Evolutionary conservation across 2,797 vertebrate species (phyloP), one percentile per base, ranked within the genome.

Genomic region (Ataeniobius toweri): DNA sequence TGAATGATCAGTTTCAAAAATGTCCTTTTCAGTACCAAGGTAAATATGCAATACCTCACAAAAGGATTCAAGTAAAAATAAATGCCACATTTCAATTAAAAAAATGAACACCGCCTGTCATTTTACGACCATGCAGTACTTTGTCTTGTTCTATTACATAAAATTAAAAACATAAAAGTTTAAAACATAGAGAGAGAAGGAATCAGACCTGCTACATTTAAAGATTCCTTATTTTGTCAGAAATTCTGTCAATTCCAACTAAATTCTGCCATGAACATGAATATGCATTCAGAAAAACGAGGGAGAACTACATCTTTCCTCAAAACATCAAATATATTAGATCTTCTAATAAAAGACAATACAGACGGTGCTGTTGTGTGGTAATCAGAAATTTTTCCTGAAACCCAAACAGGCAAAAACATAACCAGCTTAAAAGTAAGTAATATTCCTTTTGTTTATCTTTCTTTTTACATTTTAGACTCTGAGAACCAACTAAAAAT

Each of bases 401-500:
- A 72, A 55, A 36, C 22, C 2, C 3, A 5, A 14, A 36, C 31
- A n/a, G 26, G 28, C 22, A 58, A 44, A 71, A 31, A 71, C 70
- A 71, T 5, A 48, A 48, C n/a, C 68, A 28, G 1, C n/a, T 22
- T 20, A 6, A 24, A 53, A 65, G 12, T 73, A 6, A 0, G 1
- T 50, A 41, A 28, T 9, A 48, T 72, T 69, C 2, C 44, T 51
- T 28, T 22, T 59, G 0, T 69, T n/a, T 74, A 24, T 16, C 39
- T 50, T 50, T n/a, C 0, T 44, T 77, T 76, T 58, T 36, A 2
- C 0, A 1, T 73, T 89, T 61, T 83, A 99, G 98, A 96, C 90
- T 93, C 92, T 80, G 95, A 96, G 74, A 96, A 94, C 77, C 97
- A 97, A 75, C 94, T 92, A 84, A 92, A 94, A 85, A 95, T 97